Base-by-base conservation (phyloP, 1,140 invertebrate genomes). In the Nixonia krombeini region DNA sequence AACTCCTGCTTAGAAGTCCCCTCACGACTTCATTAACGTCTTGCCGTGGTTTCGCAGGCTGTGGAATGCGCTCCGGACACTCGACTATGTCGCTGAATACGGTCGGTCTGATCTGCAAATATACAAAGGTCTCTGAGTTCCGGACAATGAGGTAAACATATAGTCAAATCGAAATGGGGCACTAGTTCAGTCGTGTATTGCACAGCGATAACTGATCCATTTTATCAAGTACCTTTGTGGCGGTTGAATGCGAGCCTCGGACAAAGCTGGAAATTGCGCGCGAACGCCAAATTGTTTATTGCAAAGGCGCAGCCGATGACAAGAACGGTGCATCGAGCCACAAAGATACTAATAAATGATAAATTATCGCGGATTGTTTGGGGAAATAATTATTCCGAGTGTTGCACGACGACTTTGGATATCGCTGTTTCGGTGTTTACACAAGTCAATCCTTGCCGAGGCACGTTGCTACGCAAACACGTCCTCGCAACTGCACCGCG, bases 11-110 rank as follows among this genome's bases (percentile, higher is more conserved):
- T 52, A 42, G 33, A 31, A 41, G 50, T 41, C 50, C 40, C 40
- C 66, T 70, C 61, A 75, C 73, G 63, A 74, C 73, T 75, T 75
- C 73, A 75, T 75, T 75, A 75, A 47, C 72, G 72, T 66, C 72
- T 52, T 29, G 10, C 35, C n/a, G n/a, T 15, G 28, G 26, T 40
- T 29, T 26, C 61, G 55, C 65, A 65, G 57, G 50, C 65, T 66
- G 59, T 70, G 72, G 70, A 74, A 75, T 75, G 73, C 61, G 16
- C 18, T 18, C 25, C 42, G 26, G 40, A 52, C 25, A 52, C 28
- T 52, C 21, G 10, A 52, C 4, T 42, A 42, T 42, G 37, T 5
- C 4, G 25, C 25, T n/a, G n/a, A n/a, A n/a, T n/a, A n/a, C n/a
- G n/a, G n/a, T n/a, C n/a, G n/a, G n/a, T n/a, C 31, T 33, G 31